These are phyloP conservation scores for Lordiphosa mommai DNA, from an alignment of 1,140 invertebrate species.

Conservation along the genomic window DNA sequence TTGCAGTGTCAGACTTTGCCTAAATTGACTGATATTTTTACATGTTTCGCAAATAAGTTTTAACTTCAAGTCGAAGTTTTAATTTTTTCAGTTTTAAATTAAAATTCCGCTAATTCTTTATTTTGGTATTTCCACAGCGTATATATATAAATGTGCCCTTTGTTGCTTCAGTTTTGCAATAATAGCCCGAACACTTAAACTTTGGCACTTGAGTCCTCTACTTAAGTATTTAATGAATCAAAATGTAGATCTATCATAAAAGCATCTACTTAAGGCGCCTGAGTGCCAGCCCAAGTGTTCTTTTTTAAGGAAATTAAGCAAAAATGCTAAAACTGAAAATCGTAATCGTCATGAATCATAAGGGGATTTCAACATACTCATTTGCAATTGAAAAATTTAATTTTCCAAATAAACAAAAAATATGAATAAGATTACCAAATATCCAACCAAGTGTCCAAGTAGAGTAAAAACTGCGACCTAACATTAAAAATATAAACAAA, in stretches of 20 bases:
- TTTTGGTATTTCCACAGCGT: constrained; percentile 1
- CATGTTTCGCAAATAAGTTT: no score
- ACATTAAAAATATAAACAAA: constrained; percentile 39
- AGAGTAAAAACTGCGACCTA: neutral
- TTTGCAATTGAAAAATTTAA: constrained; percentile 9
- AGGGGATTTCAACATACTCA: constrained; percentile 67
- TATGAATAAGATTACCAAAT: neutral
- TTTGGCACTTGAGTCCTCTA: constrained; percentile 66
- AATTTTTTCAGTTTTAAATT: no score
- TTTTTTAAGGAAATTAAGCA: constrained; percentile 47
- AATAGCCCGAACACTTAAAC: constrained; percentile 54
- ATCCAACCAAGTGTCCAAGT: constrained; percentile 7
- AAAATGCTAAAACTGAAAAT: constrained; percentile 18
- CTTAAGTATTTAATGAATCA: constrained; percentile 73
- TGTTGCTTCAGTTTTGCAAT: constrained; percentile 57
- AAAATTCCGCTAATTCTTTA: no score
- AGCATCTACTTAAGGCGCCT: constrained; percentile 63
- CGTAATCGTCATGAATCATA: constrained; percentile 40
- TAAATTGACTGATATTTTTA: no score
- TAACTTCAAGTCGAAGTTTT: no score
- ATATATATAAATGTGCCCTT: constrained; percentile 20
- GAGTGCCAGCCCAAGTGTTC: constrained; percentile 62
- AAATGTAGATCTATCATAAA: constrained; percentile 19
- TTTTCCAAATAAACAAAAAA: constrained; percentile 9
- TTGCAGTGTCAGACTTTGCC: no score